Conservation (phyloP, 1,140 invertebrate genomes). For the Calliphora vicina region DNA sequence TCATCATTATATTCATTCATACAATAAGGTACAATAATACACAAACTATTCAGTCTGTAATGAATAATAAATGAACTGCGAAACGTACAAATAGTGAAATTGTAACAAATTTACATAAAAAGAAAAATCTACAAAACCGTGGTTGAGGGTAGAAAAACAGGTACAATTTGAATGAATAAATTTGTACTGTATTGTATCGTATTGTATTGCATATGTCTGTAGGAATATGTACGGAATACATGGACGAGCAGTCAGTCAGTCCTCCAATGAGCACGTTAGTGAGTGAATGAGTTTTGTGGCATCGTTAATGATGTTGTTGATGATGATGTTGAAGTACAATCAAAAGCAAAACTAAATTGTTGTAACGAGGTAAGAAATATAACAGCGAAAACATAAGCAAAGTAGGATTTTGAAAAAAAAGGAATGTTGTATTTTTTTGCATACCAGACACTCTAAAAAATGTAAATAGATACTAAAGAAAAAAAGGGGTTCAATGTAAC, state of each 20-base stretch:
- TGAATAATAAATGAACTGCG: slow-evolving; percentile 16
- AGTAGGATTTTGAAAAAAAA: background rate
- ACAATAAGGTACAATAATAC: slow-evolving; percentile 11
- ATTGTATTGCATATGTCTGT: background rate
- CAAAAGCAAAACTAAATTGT: background rate
- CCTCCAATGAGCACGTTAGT: background rate
- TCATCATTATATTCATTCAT: slow-evolving; percentile 9
- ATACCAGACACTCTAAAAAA: background rate
- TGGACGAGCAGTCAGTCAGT: background rate
- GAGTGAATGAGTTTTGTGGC: background rate
- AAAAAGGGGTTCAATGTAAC: background rate
- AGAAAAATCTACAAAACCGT: background rate
- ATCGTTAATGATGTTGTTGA: slow-evolving; percentile 9
- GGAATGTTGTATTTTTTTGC: background rate
- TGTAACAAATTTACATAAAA: slow-evolving; percentile 17
- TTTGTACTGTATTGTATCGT: background rate
- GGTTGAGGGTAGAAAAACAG: background rate
- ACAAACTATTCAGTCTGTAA: slow-evolving; percentile 8
- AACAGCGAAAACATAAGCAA: background rate
- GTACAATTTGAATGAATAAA: background rate
- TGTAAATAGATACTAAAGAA: background rate
- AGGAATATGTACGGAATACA: background rate
- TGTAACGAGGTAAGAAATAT: slow-evolving; percentile 3
- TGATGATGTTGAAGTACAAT: slow-evolving; percentile 10
- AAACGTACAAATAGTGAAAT: slow-evolving; percentile 16